Evolutionary conservation across 1,140 invertebrate species (phyloP).

Genomic region (Zaprionus nigranus): DNA sequence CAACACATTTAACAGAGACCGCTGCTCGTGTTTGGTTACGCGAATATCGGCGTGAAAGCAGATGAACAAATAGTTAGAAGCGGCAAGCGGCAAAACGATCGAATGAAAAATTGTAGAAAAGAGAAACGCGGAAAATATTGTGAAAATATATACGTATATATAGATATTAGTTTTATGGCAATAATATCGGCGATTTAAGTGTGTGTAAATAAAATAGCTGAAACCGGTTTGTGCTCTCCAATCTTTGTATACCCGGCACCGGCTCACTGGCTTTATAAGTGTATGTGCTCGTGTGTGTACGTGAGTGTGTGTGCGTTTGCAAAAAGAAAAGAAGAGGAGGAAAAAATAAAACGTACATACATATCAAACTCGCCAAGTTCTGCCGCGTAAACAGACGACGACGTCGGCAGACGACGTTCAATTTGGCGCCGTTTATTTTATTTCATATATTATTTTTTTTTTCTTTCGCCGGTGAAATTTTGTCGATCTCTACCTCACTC

Average conservation of each 20-base stretch:
- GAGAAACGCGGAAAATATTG: slow-evolving; percentile 21
- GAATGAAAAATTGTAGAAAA: slow-evolving; percentile 28
- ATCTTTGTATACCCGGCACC: slow-evolving; percentile 55
- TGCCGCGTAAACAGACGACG: slow-evolving; percentile 58
- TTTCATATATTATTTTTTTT: slow-evolving; percentile 47
- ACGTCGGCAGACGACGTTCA: slow-evolving; percentile 51
- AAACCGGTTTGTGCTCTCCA: slow-evolving; percentile 59
- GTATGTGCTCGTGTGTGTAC: slow-evolving; percentile 37
- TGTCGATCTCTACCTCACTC: slow-evolving; percentile 15
- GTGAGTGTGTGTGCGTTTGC: slow-evolving; percentile 26
- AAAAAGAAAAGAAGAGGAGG: slow-evolving; percentile 17
- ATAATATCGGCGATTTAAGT: slow-evolving; percentile 9
- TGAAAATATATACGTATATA: slow-evolving; percentile 3
- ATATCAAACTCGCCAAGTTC: slow-evolving; percentile 40
- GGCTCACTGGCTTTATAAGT: slow-evolving; percentile 52
- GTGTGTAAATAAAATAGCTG: slow-evolving; percentile 45
- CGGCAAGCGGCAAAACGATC: slow-evolving; percentile 31
- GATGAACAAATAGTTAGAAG: slow-evolving; percentile 44
- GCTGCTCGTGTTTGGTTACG: slow-evolving; percentile 53
- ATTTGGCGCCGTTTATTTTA: slow-evolving; percentile 68
- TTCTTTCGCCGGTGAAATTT: slow-evolving; percentile 61
- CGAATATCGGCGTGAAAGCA: slow-evolving; percentile 66
- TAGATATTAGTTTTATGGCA: slow-evolving; percentile 26
- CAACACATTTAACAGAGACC: slow-evolving; percentile 43
- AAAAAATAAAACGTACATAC: slow-evolving; percentile 38